Conservation (phyloP, 2,888 invertebrate genomes). For the Microplitis deprimator region DNA sequence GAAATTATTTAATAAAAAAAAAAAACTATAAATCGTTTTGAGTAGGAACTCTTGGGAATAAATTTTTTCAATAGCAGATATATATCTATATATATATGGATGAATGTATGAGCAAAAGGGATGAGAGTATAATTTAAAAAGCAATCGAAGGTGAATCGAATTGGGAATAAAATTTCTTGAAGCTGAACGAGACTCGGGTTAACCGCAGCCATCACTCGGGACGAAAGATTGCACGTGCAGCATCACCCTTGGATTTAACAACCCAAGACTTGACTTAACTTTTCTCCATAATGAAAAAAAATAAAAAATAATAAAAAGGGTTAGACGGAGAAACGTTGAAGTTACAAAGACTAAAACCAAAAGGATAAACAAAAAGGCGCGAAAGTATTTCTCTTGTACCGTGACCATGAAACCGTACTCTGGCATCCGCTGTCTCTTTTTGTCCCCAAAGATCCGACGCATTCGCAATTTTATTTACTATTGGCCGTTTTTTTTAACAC, state of each 20-base stretch:
- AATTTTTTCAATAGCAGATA: neutral
- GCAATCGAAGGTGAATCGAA: slow-evolving; percentile 33
- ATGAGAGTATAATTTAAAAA: slow-evolving; percentile 8
- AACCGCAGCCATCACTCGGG: slow-evolving; percentile 51
- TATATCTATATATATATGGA: neutral
- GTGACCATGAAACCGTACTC: slow-evolving; percentile 44
- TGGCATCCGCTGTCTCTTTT: slow-evolving; percentile 22
- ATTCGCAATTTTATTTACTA: slow-evolving; percentile 31
- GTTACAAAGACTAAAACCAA: slow-evolving; percentile 23
- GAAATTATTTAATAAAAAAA: no score
- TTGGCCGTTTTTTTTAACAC: slow-evolving; percentile 27
- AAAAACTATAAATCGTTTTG: no score
- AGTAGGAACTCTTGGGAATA: no score
- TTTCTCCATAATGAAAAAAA: slow-evolving; percentile 20
- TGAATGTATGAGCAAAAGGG: neutral
- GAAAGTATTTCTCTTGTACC: slow-evolving; percentile 20
- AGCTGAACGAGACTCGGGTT: slow-evolving; percentile 34
- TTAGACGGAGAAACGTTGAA: neutral
- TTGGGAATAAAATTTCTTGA: slow-evolving; percentile 14
- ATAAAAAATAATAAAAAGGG: slow-evolving; percentile 5
- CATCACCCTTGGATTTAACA: neutral
- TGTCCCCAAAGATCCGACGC: slow-evolving; percentile 25
- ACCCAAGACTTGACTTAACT: slow-evolving; percentile 19
- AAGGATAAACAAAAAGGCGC: slow-evolving; percentile 31
- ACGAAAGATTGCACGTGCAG: slow-evolving; percentile 42